Evolutionary conservation across 2,113 vertebrate genomes (phyloP).

Genomic region (Charina bottae): DNA sequence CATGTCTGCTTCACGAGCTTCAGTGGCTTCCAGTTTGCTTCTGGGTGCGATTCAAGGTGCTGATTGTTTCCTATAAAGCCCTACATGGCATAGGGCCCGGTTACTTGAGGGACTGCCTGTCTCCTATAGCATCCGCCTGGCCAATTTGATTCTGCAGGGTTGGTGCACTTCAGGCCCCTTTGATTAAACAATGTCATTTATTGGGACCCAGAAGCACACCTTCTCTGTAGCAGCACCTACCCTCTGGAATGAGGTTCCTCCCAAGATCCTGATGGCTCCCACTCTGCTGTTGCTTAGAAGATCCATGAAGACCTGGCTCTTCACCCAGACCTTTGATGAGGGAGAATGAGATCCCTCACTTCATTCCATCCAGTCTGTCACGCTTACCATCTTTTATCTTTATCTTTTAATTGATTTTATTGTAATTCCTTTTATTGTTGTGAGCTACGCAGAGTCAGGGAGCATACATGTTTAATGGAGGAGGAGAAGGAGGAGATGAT

Average conservation of each 20-base stretch:
- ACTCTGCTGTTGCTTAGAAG: neutral
- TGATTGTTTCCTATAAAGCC: too few relatives aligned
- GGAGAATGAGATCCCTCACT: neutral
- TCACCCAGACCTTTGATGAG: neutral
- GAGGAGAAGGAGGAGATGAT: too few relatives aligned
- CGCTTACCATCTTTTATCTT: neutral
- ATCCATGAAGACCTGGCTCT: neutral
- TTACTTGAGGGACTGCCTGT: neutral
- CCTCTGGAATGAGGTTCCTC: neutral
- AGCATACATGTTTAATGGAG: neutral
- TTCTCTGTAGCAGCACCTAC: neutral
- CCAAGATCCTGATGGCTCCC: neutral
- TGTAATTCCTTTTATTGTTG: neutral
- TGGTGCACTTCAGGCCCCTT: neutral
- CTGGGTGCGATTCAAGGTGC: too few relatives aligned
- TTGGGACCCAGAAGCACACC: neutral
- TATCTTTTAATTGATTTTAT: neutral
- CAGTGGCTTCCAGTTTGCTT: too few relatives aligned
- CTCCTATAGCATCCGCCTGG: neutral
- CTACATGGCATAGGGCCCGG: too few relatives aligned
- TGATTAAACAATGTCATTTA: neutral
- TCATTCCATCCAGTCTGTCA: neutral
- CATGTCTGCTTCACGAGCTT: too few relatives aligned
- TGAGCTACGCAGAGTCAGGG: neutral
- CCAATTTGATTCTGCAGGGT: neutral